Percentiles rank a stretch among this genome's conserved stretches.
Evolutionary conservation across 2,888 invertebrate species (phyloP).

Genomic region (Ophonus ardosiacus): DNA sequence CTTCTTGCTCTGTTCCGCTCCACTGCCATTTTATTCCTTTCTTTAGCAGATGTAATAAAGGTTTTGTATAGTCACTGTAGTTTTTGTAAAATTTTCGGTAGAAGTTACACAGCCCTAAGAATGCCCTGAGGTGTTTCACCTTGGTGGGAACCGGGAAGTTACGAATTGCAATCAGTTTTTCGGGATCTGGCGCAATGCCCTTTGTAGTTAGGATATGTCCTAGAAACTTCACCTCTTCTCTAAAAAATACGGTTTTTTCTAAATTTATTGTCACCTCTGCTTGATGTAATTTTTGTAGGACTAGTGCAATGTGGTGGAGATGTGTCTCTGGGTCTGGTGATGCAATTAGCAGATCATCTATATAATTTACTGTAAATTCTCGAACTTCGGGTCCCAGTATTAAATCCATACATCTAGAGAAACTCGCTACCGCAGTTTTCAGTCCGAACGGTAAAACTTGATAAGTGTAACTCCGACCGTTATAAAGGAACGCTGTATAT

Average conservation of each 20-base stretch:
- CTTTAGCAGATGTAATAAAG: conserved; percentile 64
- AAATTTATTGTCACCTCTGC: conserved; percentile 68
- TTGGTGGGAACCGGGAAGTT: conserved; percentile 68
- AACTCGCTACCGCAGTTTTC: conserved; percentile 66
- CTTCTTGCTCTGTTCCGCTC: conserved; percentile 47
- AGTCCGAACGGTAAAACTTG: conserved; percentile 65
- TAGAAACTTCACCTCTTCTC: conserved; percentile 52
- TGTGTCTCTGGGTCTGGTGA: conserved; percentile 67
- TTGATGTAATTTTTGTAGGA: conserved; percentile 66
- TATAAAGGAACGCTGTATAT: conserved; percentile 67
- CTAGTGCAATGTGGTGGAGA: conserved; percentile 65
- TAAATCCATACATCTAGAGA: conserved; percentile 67
- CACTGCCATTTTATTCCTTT: conserved; percentile 64
- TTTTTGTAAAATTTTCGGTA: conserved; percentile 61
- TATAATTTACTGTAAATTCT: conserved; percentile 65
- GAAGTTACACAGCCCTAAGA: conserved; percentile 60
- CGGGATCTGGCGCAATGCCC: conserved; percentile 62
- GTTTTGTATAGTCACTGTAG: conserved; percentile 61
- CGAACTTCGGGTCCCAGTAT: conserved; percentile 67
- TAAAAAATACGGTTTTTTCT: conserved; percentile 67
- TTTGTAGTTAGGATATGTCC: conserved; percentile 62
- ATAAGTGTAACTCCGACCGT: conserved; percentile 68
- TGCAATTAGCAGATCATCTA: conserved; percentile 70
- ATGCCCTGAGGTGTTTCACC: conserved; percentile 67
- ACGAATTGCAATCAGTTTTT: conserved; percentile 67